Evolutionary conservation across 2,888 invertebrate species (phyloP).

Genomic region (Macrosiphum euphorbiae): DNA sequence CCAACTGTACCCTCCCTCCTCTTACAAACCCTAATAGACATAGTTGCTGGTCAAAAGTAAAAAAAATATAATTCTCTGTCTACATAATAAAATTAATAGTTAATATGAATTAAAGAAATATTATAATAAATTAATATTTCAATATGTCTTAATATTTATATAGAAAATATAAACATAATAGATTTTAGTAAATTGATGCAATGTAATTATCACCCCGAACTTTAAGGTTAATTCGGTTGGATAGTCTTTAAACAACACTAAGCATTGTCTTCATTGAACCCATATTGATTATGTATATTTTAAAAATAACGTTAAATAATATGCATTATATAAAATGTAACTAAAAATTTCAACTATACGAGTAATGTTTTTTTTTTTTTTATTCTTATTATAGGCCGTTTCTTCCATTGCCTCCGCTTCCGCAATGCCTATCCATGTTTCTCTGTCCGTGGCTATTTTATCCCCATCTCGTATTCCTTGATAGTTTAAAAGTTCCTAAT

Average conservation of each 20-base stretch:
- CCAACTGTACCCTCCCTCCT: no score
- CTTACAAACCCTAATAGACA: no score
- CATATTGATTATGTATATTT: background rate
- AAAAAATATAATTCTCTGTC: background rate
- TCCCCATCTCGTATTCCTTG: background rate
- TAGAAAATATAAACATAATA: background rate
- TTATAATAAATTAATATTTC: background rate
- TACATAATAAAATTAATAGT: background rate
- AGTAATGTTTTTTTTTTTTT: background rate
- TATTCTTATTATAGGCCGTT: background rate
- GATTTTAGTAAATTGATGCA: background rate
- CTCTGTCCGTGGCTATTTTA: background rate
- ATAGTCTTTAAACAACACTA: background rate
- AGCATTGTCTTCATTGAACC: background rate
- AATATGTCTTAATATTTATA: background rate
- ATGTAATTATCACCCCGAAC: background rate
- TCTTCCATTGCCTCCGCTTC: background rate
- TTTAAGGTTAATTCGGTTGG: background rate
- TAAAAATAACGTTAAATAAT: background rate
- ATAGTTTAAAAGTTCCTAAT: background rate
- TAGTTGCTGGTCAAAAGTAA: no score
- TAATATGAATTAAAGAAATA: no score
- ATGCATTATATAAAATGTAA: background rate
- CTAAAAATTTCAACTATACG: background rate
- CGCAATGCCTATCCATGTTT: background rate